Evolutionary conservation across 2,113 vertebrate species (phyloP).

Genomic region (Pelecanus crispus): DNA sequence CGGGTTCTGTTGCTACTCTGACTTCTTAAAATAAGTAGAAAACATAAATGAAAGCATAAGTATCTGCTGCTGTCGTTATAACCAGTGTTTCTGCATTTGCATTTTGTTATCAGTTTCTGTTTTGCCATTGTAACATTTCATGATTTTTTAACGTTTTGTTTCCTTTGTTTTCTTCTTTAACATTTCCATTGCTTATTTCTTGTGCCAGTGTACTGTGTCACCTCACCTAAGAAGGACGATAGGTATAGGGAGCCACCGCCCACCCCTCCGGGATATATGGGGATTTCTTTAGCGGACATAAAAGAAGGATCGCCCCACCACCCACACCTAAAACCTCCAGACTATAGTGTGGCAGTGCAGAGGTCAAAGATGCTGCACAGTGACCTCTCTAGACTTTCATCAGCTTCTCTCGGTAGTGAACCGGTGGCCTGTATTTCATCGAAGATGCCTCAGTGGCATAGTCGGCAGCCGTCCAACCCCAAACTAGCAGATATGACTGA

Average conservation of each 20-base stretch:
- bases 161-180: conserved; percentile 74
- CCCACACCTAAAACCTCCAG: conserved; percentile 89
- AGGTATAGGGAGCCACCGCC: conserved; percentile 95
- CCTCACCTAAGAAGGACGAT: conserved; percentile 92
- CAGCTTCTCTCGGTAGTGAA: conserved; percentile 66
- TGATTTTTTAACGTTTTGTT: conserved; percentile 73
- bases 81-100: conserved; percentile 67
- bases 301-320: conserved; percentile 80
- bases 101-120: conserved; percentile 72
- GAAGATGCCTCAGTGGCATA: conserved; percentile 75
- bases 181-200: conserved; percentile 77
- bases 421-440: conserved; percentile 71
- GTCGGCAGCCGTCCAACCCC: conserved; percentile 61
- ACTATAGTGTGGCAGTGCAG: conserved; percentile 97
- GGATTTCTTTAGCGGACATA: conserved; percentile 90
- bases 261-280: conserved; percentile 96
- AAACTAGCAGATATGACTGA: conserved; percentile 68
- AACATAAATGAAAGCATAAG: neutral
- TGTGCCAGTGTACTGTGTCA: conserved; percentile 95
- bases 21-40: neutral
- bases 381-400: conserved; percentile 71
- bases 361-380: conserved; percentile 91
- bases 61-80: conserved; percentile 65
- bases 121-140: conserved; percentile 77
- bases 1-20: neutral